phyloP scores from a whole-genome alignment of 2,888 invertebrate species.

The Elegia similella region DNA sequence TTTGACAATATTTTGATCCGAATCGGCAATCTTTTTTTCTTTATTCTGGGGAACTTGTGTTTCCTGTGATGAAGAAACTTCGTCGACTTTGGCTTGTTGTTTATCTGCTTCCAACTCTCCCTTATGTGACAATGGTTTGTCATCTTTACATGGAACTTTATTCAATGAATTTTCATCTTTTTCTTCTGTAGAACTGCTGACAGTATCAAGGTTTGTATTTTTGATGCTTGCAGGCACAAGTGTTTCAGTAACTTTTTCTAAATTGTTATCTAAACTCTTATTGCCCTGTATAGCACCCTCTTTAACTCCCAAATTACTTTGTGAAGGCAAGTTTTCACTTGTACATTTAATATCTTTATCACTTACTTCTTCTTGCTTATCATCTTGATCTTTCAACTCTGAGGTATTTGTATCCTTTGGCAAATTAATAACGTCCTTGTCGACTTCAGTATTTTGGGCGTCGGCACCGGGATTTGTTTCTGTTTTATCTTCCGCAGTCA shows the following conservation, averaged over 20 bases:
- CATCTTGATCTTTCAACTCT: background rate
- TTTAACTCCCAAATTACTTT: constrained; percentile 3
- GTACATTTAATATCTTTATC: constrained; percentile 18
- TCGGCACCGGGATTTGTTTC: background rate
- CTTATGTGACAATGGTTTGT: background rate
- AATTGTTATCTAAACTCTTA: background rate
- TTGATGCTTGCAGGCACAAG: background rate
- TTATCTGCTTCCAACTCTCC: background rate
- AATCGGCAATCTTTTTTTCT: background rate
- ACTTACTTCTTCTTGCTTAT: constrained; percentile 24
- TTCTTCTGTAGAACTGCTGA: constrained; percentile 15
- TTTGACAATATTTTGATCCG: background rate
- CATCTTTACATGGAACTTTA: background rate
- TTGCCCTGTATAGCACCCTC: background rate
- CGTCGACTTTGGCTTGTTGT: background rate
- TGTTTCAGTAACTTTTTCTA: background rate
- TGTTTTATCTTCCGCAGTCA: background rate
- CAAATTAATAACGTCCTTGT: background rate
- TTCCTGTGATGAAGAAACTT: constrained; percentile 4
- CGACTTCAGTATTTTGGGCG: background rate
- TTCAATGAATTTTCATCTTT: constrained; percentile 17
- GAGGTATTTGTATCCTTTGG: background rate
- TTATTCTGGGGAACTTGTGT: background rate
- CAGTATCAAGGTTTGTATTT: background rate
- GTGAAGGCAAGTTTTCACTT: background rate